Conservation (phyloP, 2,113 vertebrate species). For the Epinephelus cyanopodus region DNA sequence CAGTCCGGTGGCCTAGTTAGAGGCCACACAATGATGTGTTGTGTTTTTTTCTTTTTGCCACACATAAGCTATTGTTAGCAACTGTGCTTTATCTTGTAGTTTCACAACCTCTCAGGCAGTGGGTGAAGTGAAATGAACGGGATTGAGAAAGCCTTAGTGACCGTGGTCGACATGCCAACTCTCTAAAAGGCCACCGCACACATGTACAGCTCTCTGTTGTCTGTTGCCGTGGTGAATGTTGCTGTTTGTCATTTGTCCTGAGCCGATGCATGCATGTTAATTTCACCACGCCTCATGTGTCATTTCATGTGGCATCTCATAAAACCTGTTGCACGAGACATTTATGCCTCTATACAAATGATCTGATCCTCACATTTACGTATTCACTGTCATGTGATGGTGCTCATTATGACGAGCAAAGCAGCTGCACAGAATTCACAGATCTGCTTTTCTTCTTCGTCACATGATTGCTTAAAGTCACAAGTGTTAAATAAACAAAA, state of each 20-base stretch:
- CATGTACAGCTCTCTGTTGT: constrained; percentile 19
- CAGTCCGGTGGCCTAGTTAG: background rate
- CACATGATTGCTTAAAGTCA: background rate
- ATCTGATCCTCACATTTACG: background rate
- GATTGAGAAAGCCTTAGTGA: constrained; percentile 44
- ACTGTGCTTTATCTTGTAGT: constrained; percentile 69
- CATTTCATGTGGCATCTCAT: background rate
- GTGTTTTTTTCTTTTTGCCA: constrained; percentile 11
- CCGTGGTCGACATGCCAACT: constrained; percentile 33
- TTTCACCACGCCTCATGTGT: constrained; percentile 3
- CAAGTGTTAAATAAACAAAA: background rate
- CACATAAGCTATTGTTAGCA: constrained; percentile 39
- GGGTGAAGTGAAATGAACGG: constrained; percentile 46
- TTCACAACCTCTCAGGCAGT: constrained; percentile 53
- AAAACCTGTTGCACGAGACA: constrained; percentile 11
- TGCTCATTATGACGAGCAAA: background rate
- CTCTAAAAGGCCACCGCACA: constrained; percentile 9
- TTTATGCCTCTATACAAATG: background rate
- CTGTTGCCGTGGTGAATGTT: constrained; percentile 48
- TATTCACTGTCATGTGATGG: background rate
- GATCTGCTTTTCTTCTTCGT: background rate
- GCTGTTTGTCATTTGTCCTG: background rate
- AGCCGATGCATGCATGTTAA: background rate
- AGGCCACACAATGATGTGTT: constrained; percentile 12
- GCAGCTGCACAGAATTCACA: background rate